phyloP scores from a whole-genome alignment of 2,888 invertebrate genomes.

The Chesias legatella region DNA sequence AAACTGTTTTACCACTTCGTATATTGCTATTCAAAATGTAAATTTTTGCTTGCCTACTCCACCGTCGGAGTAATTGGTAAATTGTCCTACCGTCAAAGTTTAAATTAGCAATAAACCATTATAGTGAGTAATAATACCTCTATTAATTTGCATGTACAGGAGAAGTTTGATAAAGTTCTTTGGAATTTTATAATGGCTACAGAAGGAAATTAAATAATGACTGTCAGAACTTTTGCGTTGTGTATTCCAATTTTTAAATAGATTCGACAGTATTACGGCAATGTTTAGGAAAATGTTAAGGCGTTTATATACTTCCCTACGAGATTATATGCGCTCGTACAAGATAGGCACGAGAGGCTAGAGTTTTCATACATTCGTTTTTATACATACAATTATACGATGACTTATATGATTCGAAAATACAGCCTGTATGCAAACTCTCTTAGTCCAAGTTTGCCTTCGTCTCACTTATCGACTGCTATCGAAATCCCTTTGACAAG shows the following conservation, averaged over 20 bases:
- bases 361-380: too few relatives aligned
- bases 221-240: not conserved
- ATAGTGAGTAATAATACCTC: not conserved
- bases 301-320: too few relatives aligned
- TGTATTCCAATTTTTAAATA: slow-evolving; percentile 4
- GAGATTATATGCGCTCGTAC: too few relatives aligned
- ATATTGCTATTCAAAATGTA: too few relatives aligned
- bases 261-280: not conserved
- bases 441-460: slow-evolving; percentile 7
- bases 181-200: slow-evolving; percentile 1
- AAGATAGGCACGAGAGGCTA: too few relatives aligned
- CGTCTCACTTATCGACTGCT: slow-evolving; percentile 3
- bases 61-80: not conserved
- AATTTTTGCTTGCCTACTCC: not conserved
- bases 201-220: not conserved
- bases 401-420: too few relatives aligned
- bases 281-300: slow-evolving; percentile 2
- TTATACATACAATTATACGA: too few relatives aligned
- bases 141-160: not conserved
- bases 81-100: not conserved
- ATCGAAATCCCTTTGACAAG: not conserved
- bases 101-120: slow-evolving; percentile 1
- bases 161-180: slow-evolving; percentile 1
- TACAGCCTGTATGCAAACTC: too few relatives aligned
- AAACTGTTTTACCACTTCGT: too few relatives aligned